Conservation (phyloP, 2,113 vertebrate species). For the Poecilia latipinna region DNA sequence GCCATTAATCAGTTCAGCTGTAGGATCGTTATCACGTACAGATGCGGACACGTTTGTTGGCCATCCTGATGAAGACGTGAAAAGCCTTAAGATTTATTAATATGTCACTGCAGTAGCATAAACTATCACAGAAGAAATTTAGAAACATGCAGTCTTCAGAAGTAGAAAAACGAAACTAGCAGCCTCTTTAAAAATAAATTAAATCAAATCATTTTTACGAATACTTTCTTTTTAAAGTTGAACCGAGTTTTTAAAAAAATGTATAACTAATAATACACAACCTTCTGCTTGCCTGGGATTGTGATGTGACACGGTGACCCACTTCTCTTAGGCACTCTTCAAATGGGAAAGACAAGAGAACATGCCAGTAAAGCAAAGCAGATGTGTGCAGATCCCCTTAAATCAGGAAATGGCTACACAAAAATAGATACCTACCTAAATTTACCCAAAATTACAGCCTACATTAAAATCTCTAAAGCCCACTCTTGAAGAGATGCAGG, state of each 20-base stretch:
- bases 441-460: background rate
- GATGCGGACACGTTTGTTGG: background rate
- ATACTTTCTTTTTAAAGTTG: no score
- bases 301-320: background rate
- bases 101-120: background rate
- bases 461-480: background rate
- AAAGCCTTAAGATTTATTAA: background rate
- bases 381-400: background rate
- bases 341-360: constrained; percentile 1
- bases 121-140: background rate
- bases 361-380: background rate
- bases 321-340: background rate
- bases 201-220: background rate
- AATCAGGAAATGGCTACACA: background rate
- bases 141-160: background rate
- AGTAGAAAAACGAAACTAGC: background rate
- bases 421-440: background rate
- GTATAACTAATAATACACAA: background rate
- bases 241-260: no score
- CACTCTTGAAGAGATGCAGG: background rate
- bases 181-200: background rate
- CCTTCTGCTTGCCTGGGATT: background rate
- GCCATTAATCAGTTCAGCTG: constrained; percentile 14
- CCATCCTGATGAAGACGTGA: background rate
- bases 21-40: constrained; percentile 27